Conservation (phyloP, 2,797 vertebrate species). For the Neosalanx taihuensis region DNA sequence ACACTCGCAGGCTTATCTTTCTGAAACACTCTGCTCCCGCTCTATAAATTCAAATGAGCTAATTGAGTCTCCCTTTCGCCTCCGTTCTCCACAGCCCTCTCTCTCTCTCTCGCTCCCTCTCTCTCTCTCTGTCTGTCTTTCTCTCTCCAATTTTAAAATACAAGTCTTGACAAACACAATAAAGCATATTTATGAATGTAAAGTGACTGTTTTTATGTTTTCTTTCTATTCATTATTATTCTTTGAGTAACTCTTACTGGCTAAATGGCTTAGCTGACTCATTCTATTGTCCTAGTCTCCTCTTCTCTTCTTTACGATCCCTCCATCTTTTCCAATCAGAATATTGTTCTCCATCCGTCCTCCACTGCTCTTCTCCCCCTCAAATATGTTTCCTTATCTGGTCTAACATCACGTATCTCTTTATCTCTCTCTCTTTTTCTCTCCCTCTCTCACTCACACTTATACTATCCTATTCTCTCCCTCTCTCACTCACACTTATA, state of each 20-base stretch:
- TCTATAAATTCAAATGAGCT: conserved; percentile 63
- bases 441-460: conserved; percentile 22
- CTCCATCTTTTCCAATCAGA: background rate
- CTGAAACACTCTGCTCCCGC: conserved; percentile 58
- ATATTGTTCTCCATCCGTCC: background rate
- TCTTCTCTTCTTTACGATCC: background rate
- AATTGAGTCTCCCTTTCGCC: conserved; percentile 48
- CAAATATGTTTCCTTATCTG: background rate
- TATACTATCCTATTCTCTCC: conserved; percentile 14
- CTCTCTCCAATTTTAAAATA: background rate
- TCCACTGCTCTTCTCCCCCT: background rate
- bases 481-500: conserved; percentile 10
- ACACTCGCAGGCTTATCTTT: conserved; percentile 61
- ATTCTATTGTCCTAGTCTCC: background rate
- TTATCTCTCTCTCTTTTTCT: background rate
- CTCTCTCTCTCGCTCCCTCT: conserved; percentile 20
- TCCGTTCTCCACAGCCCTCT: conserved; percentile 44
- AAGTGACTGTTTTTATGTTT: too few species aligned
- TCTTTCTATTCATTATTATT: background rate
- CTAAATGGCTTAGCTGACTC: background rate
- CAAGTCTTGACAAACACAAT: background rate
- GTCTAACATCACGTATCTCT: background rate
- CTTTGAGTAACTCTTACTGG: background rate
- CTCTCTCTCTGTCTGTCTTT: background rate
- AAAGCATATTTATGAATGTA: background rate